These are phyloP conservation scores for Drosophila picticornis DNA, from an alignment of 2,888 invertebrate genomes.

Conservation along the genomic window DNA sequence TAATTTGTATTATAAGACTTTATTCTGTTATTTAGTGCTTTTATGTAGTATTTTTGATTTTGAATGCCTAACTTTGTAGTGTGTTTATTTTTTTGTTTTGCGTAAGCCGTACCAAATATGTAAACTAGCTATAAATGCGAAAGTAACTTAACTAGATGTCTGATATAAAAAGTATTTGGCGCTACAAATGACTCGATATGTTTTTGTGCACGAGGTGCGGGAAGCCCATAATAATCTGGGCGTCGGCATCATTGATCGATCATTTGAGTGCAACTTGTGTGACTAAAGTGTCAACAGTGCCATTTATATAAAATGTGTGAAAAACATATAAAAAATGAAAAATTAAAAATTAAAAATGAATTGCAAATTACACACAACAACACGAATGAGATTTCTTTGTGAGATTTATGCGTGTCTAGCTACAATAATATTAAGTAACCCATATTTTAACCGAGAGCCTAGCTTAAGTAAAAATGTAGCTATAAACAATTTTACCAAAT, in stretches of 20 bases:
- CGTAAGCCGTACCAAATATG: conserved; percentile 36
- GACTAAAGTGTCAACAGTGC: conserved; percentile 28
- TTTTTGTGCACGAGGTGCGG: conserved; percentile 56
- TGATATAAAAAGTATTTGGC: conserved; percentile 28
- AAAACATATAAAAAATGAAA: conserved; percentile 57
- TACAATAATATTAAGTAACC: not conserved
- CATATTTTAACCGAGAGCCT: conserved; percentile 5
- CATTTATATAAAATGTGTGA: conserved; percentile 64
- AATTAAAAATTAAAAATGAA: conserved; percentile 25
- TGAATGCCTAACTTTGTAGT: conserved; percentile 1
- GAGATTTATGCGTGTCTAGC: not conserved
- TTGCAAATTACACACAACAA: conserved; percentile 42
- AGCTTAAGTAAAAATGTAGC: not conserved
- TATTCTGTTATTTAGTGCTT: conserved; percentile 2
- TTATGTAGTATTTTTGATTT: not conserved
- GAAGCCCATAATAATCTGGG: conserved; percentile 64
- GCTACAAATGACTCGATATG: conserved; percentile 38
- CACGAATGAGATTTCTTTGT: conserved; percentile 15
- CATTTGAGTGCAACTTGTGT: conserved; percentile 17
- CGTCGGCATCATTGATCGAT: conserved; percentile 8
- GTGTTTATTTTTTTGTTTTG: not conserved
- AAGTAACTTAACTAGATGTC: conserved; percentile 18
- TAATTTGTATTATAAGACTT: not conserved
- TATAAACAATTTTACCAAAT: conserved; percentile 2
- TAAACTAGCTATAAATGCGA: conserved; percentile 9